A percentile compares a stretch with the other conserved stretches of the same genome.
These are phyloP conservation scores for Tachysurus fulvidraco DNA, from an alignment of 2,113 vertebrate species.

Conservation along the genomic window DNA sequence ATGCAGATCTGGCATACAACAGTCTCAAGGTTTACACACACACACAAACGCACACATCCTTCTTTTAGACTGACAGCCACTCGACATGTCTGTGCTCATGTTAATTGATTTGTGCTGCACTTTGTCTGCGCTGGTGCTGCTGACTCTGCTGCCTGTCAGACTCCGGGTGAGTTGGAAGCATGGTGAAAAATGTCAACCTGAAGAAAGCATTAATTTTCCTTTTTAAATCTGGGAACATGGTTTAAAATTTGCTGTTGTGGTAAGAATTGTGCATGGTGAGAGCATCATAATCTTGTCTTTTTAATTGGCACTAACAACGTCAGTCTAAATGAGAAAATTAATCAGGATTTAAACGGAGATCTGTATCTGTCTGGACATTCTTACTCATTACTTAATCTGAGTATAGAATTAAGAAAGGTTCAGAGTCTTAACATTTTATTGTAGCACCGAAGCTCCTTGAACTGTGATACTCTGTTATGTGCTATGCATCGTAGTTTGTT, in stretches of 20 bases:
- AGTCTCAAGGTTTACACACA: slow-evolving; percentile 83
- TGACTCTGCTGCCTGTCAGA: slow-evolving; percentile 46
- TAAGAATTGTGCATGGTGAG: not conserved
- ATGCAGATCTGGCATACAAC: slow-evolving; percentile 85
- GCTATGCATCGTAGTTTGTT: too few species aligned
- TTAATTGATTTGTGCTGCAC: slow-evolving; percentile 56
- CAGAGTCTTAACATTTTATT: not conserved
- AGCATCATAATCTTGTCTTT: not conserved
- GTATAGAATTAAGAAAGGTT: not conserved
- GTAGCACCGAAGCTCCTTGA: not conserved
- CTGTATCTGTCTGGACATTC: not conserved
- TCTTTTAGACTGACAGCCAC: not conserved
- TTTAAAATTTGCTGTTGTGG: not conserved
- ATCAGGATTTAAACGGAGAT: not conserved
- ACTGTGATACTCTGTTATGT: not conserved
- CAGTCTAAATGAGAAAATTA: not conserved
- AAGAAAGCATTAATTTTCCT: not conserved
- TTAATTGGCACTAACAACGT: not conserved
- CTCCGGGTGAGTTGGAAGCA: slow-evolving; percentile 52
- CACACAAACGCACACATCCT: not conserved
- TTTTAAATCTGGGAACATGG: not conserved
- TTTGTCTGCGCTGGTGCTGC: slow-evolving; percentile 40
- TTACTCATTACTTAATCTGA: not conserved
- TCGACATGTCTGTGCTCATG: slow-evolving; percentile 50
- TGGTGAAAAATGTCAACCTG: not conserved